phyloP scores from a whole-genome alignment of 1,140 invertebrate genomes.

The Spodoptera frugiperda region DNA sequence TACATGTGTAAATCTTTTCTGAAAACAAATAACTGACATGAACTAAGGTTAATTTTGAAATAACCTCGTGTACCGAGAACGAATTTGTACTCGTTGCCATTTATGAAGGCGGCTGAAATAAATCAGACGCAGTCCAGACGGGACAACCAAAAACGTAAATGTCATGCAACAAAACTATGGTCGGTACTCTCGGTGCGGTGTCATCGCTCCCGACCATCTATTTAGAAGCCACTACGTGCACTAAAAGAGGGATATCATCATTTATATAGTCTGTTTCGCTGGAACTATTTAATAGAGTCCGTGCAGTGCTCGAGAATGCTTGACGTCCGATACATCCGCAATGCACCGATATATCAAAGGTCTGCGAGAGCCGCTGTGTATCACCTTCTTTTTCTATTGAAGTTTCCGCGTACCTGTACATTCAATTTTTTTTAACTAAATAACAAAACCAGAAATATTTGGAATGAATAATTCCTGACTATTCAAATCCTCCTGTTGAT shows the following conservation, averaged over 20 bases:
- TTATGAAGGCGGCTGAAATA: conserved; percentile 68
- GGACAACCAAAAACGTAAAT: conserved; percentile 66
- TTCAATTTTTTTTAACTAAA: not conserved
- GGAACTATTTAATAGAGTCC: conserved; percentile 30
- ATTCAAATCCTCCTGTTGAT: not conserved
- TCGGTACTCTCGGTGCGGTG: conserved; percentile 44
- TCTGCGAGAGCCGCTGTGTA: not conserved
- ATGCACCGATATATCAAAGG: not conserved
- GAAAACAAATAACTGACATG: conserved; percentile 7
- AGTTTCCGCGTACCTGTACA: not conserved
- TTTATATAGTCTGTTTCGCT: conserved; percentile 33
- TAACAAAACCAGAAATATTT: not conserved
- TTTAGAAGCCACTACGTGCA: conserved; percentile 41
- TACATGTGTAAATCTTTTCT: conserved; percentile 19
- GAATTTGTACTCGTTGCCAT: conserved; percentile 45
- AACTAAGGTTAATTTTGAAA: conserved; percentile 14
- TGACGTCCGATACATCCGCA: conserved; percentile 7
- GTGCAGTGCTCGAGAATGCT: conserved; percentile 7
- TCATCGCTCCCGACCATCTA: conserved; percentile 55
- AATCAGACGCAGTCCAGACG: conserved; percentile 64
- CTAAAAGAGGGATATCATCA: conserved; percentile 43
- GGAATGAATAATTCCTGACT: not conserved
- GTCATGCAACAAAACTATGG: conserved; percentile 75
- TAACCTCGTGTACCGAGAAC: not conserved
- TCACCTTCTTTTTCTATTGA: not conserved